A percentile compares a stretch with the other conserved stretches of the same genome.
phyloP scores from a whole-genome alignment of 2,113 vertebrate genomes.

The Syrrhaptes paradoxus region DNA sequence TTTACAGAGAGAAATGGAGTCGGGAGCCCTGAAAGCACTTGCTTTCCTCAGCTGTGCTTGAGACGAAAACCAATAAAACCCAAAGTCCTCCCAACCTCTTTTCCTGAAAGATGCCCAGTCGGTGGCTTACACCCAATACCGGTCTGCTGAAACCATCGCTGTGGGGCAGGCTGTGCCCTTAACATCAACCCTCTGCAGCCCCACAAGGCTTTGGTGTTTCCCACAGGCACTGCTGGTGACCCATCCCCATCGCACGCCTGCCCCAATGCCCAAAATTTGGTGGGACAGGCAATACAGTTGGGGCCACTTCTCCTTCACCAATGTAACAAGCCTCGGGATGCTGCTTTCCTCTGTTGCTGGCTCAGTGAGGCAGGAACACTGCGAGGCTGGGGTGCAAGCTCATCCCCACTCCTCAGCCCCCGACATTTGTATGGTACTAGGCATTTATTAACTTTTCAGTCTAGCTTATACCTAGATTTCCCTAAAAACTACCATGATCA shows the following conservation, averaged over 20 bases:
- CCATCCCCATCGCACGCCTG: background rate
- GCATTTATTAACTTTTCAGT: background rate
- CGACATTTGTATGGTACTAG: background rate
- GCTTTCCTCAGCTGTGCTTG: background rate
- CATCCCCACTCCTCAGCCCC: background rate
- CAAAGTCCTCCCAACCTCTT: background rate
- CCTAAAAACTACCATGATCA: conserved; percentile 19
- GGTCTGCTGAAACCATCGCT: fast-evolving
- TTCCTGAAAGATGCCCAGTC: background rate
- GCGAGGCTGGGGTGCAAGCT: background rate
- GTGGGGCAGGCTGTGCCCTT: fast-evolving
- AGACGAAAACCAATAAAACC: background rate
- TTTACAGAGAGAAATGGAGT: background rate
- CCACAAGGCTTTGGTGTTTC: background rate
- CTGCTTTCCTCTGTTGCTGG: background rate
- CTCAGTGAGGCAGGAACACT: fast-evolving
- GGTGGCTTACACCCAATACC: background rate
- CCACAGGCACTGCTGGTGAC: background rate
- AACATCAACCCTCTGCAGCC: background rate
- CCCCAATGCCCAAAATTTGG: background rate
- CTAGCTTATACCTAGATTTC: conserved; percentile 10
- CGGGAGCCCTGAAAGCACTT: background rate
- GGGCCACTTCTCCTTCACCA: background rate
- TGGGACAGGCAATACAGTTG: background rate
- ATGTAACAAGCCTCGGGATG: fast-evolving